Base-by-base conservation (phyloP, 2,113 vertebrate species). In the Chelonoidis abingdonii region DNA sequence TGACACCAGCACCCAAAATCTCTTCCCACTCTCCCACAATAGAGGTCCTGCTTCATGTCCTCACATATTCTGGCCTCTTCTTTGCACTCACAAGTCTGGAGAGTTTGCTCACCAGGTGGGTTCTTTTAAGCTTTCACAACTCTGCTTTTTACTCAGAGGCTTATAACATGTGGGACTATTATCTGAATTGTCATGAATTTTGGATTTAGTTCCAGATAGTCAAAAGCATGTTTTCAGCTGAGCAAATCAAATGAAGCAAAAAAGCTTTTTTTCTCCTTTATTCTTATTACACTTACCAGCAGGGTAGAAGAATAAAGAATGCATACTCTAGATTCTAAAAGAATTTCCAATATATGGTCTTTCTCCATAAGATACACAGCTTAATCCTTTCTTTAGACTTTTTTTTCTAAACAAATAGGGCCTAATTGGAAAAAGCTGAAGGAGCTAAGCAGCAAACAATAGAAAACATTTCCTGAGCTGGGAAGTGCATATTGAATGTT, bases 371-470 rank as follows among this genome's bases (percentile, higher is more conserved):
- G 95, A 98, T 98, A 97, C 92, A 89, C 93, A 91, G 50, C 96
- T 97, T 98, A 98, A 98, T 98, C 97, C 96, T 97, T 97, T 97
- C 95, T 96, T 97, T 94, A 98, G 97, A 97, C 96, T 84, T 88
- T 87, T 88, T 93, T 92, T 82, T 41, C 96, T 96, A 97, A 98
- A 98, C 93, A 98, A 98, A 98, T 95, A 98, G 54, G 82, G 57
- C 80, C 95, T 98, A 98, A 98, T 97, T 98, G 97, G 96, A 98
- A 98, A 98, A 98, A 97, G 92, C 95, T 97, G 97, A 98, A 96
- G 72, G 81, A 96, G 91, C 95, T 97, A 98, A 98, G 96, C 44
- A 94, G 95, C 94, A 97, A 97, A 97, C 96, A 98, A 97, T 86
- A 97, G 93, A 97, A 98, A 98, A 98, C 94, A 95, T 96, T 98